A percentile compares a stretch with the other conserved stretches of the same genome.
Conservation (phyloP, 2,797 vertebrate species). For the Coreius guichenoti region DNA sequence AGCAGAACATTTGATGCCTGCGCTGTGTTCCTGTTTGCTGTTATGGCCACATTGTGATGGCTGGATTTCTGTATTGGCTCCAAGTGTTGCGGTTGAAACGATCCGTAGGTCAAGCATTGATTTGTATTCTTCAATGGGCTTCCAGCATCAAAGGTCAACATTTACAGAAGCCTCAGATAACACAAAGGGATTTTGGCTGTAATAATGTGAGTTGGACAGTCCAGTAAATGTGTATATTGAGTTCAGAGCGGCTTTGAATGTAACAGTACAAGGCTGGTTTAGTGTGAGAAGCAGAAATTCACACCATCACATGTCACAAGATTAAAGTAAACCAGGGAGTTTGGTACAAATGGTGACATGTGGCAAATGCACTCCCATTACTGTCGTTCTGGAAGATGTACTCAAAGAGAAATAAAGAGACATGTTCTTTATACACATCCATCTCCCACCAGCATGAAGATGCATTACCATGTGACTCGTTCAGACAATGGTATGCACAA, state of each 20-base stretch:
- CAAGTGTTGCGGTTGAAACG: background rate
- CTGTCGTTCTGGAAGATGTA: background rate
- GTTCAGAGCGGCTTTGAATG: background rate
- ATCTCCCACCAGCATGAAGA: slow-evolving; percentile 31
- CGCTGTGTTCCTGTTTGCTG: slow-evolving; percentile 60
- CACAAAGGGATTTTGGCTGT: slow-evolving; percentile 9
- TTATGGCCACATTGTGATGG: slow-evolving; percentile 15
- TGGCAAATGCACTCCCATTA: slow-evolving; percentile 14
- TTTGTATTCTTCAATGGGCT: slow-evolving; percentile 39
- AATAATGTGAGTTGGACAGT: slow-evolving; percentile 15
- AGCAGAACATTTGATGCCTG: slow-evolving; percentile 65
- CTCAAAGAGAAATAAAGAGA: slow-evolving; percentile 1
- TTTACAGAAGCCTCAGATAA: slow-evolving; percentile 35
- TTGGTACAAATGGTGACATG: slow-evolving; percentile 2
- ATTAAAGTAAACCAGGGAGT: background rate
- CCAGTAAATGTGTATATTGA: slow-evolving; percentile 4
- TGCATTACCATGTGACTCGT: slow-evolving; percentile 31
- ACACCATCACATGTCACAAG: background rate
- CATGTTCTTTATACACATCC: slow-evolving; percentile 7
- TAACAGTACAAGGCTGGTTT: slow-evolving; percentile 18
- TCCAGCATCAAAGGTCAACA: slow-evolving; percentile 45
- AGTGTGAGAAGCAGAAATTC: slow-evolving; percentile 17
- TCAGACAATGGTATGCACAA: slow-evolving; percentile 22
- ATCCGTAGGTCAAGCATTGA: slow-evolving; percentile 48
- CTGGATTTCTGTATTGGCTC: slow-evolving; percentile 21